Base-by-base conservation (phyloP, 2,113 vertebrate genomes). In the Speoplatyrhinus poulsoni region DNA sequence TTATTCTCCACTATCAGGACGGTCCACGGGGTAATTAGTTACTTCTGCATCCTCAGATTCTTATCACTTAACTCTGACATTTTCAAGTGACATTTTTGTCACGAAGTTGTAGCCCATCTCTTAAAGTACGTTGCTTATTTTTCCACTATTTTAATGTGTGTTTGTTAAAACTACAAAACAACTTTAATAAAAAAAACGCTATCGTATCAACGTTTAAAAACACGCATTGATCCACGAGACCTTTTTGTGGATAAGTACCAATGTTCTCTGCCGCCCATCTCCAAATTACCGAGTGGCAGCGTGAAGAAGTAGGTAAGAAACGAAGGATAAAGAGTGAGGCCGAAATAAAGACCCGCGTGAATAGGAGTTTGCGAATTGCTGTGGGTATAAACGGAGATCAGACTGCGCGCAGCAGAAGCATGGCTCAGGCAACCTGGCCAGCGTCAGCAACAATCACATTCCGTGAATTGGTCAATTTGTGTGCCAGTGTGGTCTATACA, bases 11-110 rank as follows among this genome's bases (percentile, higher is more conserved):
- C 88, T 89, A 90, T 91, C 89, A 88, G 88, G 84, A 87, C 79
- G 82, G 89, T 87, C 86, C 90, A 91, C 81, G 49, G 88, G 85
- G 85, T 92, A 93, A 92, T 92, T 92, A 90, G 88, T 88, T 83
- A 89, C 84, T 87, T 89, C 82, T 70, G 84, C 79, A 84, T 83
- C 82, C 77, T 77, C 75, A 80, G 84, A 89, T 87, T 79, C 79
- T 84, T 86, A 89, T 88, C 90, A 61, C 49, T 68, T 68, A 85
- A 88, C 76, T 82, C 71, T 84, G 78, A 82, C 80, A 85, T 85
- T 90, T 87, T 66, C 76, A 89, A 85, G 80, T 87, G 80, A 81
- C 85, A 82, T 85, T 80, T 69, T 67, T 46, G 9, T 46, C 6
- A 10, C 36, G 9, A 9, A 62, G 15, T 76, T 80, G 72, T 33